Base-by-base conservation (phyloP, 2,888 invertebrate species). In the Aphodius sticticus region DNA sequence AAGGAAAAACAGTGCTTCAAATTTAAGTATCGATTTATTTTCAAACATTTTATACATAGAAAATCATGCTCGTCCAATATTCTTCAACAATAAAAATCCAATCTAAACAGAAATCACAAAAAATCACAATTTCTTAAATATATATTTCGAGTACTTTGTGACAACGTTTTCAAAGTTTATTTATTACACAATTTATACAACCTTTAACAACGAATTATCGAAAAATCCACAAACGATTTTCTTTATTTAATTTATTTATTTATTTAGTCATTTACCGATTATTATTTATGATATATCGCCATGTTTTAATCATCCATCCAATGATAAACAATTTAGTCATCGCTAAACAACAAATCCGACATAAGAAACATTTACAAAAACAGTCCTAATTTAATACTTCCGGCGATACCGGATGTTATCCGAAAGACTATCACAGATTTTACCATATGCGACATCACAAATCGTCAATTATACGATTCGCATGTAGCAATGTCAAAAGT, bases 401-500 rank as follows among this genome's bases (percentile, higher is more conserved):
- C 26, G 26, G 75, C n/a, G 37, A 16, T 16, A 69, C 16, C 53
- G 7, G 6, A 69, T 16, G 6, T 6, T n/a, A 80, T 80, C 80
- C 80, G 80, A 80, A 75, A 80, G 80, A 80, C 80, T 74, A 76
- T 6, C 80, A 70, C 80, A 75, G 77, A 69, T 26, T 77, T 71
- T 53, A 5, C 1, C 53, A 12, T 53, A 53, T 1, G 4, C 53
- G 53, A 26, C 26, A 26, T 26, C 26, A 26, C 2, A 26, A 53
- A 12, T 53, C 53, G 12, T 53, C 53, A 53, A 12, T 53, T 53
- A 5, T 53, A 53, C 12, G 53, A 53, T 53, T 81, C 81, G 76
- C 80, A 77, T 69, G 81, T 83, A 79, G 83, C 83, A 69, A 86
- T 80, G 82, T 88, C 88, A 81, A 88, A 87, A 6, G 89, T 89